phyloP scores from a whole-genome alignment of 2,113 vertebrate species.

The Pygathrix nemaeus region DNA sequence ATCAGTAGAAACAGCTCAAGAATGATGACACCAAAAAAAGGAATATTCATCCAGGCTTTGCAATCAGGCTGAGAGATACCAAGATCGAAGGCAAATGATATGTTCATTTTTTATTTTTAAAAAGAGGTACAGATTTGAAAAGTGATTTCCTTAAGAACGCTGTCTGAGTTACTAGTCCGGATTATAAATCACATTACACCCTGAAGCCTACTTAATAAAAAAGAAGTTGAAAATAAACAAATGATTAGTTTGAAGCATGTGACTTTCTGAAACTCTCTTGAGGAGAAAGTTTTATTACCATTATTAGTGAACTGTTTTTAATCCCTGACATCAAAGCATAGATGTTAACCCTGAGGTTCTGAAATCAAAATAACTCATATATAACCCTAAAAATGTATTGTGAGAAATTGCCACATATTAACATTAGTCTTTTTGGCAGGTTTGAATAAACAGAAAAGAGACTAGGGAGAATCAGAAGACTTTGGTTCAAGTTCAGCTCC shows the following conservation, averaged over 20 bases:
- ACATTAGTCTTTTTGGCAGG: conserved; percentile 20
- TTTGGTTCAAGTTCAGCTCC: conserved; percentile 8
- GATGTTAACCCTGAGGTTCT: conserved; percentile 56
- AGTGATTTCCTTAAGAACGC: conserved; percentile 56
- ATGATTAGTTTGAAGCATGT: conserved; percentile 59
- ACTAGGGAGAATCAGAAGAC: not conserved
- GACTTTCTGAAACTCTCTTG: conserved; percentile 69
- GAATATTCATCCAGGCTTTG: conserved; percentile 40
- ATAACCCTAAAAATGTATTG: conserved; percentile 39
- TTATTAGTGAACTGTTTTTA: conserved; percentile 70
- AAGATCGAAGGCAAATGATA: conserved; percentile 53
- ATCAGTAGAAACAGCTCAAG: not conserved
- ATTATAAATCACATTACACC: conserved; percentile 63
- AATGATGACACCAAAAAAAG: not conserved
- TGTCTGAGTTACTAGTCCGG: conserved; percentile 3
- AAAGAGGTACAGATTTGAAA: conserved; percentile 5
- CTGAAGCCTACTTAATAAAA: conserved; percentile 59
- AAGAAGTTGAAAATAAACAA: conserved; percentile 70
- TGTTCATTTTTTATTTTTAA: conserved; percentile 29
- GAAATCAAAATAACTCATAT: conserved; percentile 65
- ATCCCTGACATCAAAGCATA: conserved; percentile 64
- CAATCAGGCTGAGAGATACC: conserved; percentile 2
- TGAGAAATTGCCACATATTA: conserved; percentile 45
- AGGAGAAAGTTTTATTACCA: conserved; percentile 61
- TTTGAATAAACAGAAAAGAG: not conserved